Percentiles rank a stretch among this genome's conserved stretches.
phyloP scores from a whole-genome alignment of 2,888 invertebrate genomes.

The Phlogophora meticulosa region DNA sequence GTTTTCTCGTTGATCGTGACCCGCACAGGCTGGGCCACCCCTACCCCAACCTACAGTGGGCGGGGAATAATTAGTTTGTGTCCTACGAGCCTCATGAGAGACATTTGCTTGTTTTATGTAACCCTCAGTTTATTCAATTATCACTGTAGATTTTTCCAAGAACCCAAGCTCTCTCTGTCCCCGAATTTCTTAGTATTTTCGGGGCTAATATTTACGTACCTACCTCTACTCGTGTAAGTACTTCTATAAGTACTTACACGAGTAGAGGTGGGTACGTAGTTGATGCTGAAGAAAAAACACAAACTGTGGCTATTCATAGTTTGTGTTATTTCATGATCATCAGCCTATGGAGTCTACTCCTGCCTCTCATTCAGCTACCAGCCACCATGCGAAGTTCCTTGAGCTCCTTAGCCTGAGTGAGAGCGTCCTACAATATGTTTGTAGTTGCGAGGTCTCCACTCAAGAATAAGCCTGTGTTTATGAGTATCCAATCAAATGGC shows the following conservation, averaged over 20 bases:
- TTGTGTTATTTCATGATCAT: not conserved
- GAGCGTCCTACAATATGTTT: not conserved
- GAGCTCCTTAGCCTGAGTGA: not conserved
- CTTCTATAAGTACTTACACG: too few relatives aligned
- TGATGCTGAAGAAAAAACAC: too few relatives aligned
- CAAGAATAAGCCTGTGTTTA: not conserved
- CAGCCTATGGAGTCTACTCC: not conserved
- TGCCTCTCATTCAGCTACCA: not conserved
- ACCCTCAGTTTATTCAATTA: slow-evolving; percentile 52
- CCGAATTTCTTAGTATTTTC: slow-evolving; percentile 7
- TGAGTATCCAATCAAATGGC: slow-evolving; percentile 2
- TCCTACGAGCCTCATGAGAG: slow-evolving; percentile 43
- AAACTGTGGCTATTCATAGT: too few relatives aligned
- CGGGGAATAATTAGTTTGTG: slow-evolving; percentile 59
- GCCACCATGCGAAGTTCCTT: not conserved
- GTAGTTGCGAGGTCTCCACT: not conserved
- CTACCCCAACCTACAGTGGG: slow-evolving; percentile 3
- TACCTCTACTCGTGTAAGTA: not conserved
- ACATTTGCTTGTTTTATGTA: slow-evolving; percentile 43
- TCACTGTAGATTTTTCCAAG: slow-evolving; percentile 21
- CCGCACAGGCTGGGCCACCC: slow-evolving; percentile 13
- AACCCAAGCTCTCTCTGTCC: not conserved
- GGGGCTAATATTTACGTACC: not conserved
- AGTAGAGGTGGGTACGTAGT: too few relatives aligned
- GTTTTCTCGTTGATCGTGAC: slow-evolving; percentile 20